phyloP scores from a whole-genome alignment of 2,113 vertebrate genomes.

The Ondatra zibethicus region DNA sequence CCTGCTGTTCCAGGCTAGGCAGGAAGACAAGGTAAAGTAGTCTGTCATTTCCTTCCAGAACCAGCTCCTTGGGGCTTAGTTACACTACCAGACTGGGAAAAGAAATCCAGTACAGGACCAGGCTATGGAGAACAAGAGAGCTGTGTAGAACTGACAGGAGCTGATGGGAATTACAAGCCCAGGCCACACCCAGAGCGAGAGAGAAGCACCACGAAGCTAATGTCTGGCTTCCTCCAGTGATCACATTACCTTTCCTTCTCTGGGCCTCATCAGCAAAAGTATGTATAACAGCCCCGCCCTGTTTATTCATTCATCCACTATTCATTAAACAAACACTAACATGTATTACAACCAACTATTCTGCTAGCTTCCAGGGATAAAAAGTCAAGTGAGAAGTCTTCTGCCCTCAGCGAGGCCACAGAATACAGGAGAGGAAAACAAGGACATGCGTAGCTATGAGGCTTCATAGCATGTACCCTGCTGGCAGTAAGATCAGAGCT shows the following conservation, averaged over 20 bases:
- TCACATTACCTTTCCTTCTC: not conserved
- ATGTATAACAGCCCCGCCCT: not conserved
- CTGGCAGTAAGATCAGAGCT: not conserved
- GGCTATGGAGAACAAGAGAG: not conserved
- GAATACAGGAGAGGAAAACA: not conserved
- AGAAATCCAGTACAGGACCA: not conserved
- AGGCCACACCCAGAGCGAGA: not conserved
- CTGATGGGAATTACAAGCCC: not conserved
- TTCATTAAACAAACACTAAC: constrained; percentile 18
- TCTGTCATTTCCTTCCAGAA: not conserved
- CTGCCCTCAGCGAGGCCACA: not conserved
- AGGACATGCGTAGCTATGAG: not conserved
- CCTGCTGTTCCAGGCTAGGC: not conserved
- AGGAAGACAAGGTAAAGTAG: not conserved
- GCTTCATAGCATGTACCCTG: rapidly evolving
- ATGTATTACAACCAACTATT: not conserved
- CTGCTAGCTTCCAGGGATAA: not conserved
- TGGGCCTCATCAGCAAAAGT: not conserved
- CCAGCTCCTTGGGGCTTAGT: not conserved
- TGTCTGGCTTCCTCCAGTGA: not conserved
- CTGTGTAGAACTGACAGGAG: not conserved
- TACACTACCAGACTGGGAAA: not conserved
- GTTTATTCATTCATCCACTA: constrained; percentile 1
- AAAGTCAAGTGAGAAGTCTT: not conserved
- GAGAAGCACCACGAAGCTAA: not conserved